Conservation (phyloP, 2,888 invertebrate species). For the Creontiades dilutus region DNA sequence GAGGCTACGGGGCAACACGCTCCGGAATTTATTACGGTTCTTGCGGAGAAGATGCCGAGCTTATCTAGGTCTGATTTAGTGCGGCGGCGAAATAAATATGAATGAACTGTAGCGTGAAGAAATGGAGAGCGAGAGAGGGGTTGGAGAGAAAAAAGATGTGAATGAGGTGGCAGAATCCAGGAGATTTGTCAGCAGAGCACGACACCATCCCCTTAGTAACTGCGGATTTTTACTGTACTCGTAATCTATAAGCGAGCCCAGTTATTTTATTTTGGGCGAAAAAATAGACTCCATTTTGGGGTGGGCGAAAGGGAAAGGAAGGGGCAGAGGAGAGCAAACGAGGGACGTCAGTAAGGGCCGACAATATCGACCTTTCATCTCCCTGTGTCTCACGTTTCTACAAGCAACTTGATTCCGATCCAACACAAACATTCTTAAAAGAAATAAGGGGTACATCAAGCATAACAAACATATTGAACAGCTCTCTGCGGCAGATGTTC, state of each 20-base stretch:
- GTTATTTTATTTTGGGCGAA: slow-evolving; percentile 14
- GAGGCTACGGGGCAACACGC: slow-evolving; percentile 9
- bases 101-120: slow-evolving; percentile 63
- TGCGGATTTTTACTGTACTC: slow-evolving; percentile 37
- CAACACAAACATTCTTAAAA: too few species aligned
- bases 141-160: slow-evolving; percentile 23
- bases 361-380: background rate
- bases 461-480: too few species aligned
- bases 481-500: too few species aligned
- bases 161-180: slow-evolving; percentile 47
- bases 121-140: slow-evolving; percentile 9
- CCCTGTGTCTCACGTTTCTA: too few species aligned
- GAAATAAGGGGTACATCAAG: too few species aligned
- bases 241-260: slow-evolving; percentile 7
- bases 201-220: background rate
- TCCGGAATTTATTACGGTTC: slow-evolving; percentile 56
- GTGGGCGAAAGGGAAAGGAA: background rate
- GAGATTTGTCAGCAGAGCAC: slow-evolving; percentile 51
- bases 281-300: background rate
- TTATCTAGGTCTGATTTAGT: slow-evolving; percentile 70
- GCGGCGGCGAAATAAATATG: slow-evolving; percentile 67
- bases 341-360: slow-evolving; percentile 50
- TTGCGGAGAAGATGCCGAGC: slow-evolving; percentile 48
- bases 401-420: too few species aligned
- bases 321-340: slow-evolving; percentile 14